These are phyloP conservation scores for Caenorhabditis macrosperma DNA, from an alignment of 2,888 invertebrate genomes.

Conservation along the genomic window DNA sequence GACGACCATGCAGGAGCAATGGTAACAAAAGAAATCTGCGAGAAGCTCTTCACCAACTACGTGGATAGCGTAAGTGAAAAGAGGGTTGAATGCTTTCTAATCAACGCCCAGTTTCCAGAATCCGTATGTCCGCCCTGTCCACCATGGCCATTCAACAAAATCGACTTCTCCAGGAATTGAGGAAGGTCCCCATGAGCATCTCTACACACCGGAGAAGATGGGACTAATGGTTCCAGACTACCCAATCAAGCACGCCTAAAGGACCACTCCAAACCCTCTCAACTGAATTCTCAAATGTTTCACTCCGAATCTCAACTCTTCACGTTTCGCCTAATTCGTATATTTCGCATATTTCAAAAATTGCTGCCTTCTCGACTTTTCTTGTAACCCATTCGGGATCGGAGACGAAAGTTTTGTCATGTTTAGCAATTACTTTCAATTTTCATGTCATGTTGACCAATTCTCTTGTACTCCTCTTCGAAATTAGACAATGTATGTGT, in stretches of 20 bases:
- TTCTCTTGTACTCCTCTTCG: constrained; percentile 6
- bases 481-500: constrained; percentile 1
- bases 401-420: constrained; percentile 32
- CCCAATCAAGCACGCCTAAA: constrained; percentile 55
- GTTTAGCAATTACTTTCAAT: not conserved
- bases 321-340: constrained; percentile 4
- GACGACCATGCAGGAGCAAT: constrained; percentile 80
- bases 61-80: constrained; percentile 55
- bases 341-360: constrained; percentile 5
- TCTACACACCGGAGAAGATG: constrained; percentile 66
- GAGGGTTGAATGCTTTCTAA: not conserved
- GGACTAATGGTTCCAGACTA: constrained; percentile 68
- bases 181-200: constrained; percentile 65
- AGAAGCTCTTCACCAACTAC: constrained; percentile 74
- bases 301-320: constrained; percentile 49
- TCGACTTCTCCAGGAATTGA: constrained; percentile 73
- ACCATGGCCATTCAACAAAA: constrained; percentile 69
- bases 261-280: constrained; percentile 6
- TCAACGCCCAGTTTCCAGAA: constrained; percentile 25
- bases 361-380: constrained; percentile 3
- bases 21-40: constrained; percentile 77
- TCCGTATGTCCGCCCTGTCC: constrained; percentile 32
- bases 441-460: constrained; percentile 51
- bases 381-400: constrained; percentile 6
- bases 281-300: constrained; percentile 49